Conservation (phyloP, 2,797 vertebrate genomes). For the Bryconaethiops microstoma region DNA sequence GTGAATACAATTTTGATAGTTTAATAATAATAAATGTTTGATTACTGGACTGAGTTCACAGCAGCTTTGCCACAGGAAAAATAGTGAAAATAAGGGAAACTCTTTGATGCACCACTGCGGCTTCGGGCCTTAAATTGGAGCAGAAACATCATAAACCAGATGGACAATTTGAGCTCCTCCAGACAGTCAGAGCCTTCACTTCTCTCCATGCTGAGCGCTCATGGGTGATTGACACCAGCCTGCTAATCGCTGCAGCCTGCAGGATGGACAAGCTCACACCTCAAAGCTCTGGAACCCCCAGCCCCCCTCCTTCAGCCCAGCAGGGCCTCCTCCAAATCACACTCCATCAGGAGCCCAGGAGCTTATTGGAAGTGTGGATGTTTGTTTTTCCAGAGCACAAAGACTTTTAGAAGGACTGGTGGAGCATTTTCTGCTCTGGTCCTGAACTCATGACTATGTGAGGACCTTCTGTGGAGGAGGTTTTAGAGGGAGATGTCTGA, state of each 20-base stretch:
- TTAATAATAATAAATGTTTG: too few relatives aligned
- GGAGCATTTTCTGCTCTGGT: background rate
- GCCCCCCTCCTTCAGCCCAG: slow-evolving; percentile 10
- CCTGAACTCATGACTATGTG: background rate
- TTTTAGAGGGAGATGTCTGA: too few relatives aligned
- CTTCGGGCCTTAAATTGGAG: too few relatives aligned
- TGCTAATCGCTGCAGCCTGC: slow-evolving; percentile 65
- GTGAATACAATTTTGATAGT: too few relatives aligned
- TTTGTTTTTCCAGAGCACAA: slow-evolving; percentile 42
- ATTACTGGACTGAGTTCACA: too few relatives aligned
- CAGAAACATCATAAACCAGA: background rate
- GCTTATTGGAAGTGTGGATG: slow-evolving; percentile 44
- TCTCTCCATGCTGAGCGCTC: slow-evolving; percentile 51
- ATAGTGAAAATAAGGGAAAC: too few relatives aligned
- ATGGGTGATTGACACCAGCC: slow-evolving; percentile 70
- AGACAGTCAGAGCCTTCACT: slow-evolving; percentile 37
- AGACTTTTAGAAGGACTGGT: background rate
- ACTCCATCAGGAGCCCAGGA: background rate
- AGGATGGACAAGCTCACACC: slow-evolving; percentile 56
- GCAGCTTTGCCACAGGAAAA: too few relatives aligned
- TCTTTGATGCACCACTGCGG: too few relatives aligned
- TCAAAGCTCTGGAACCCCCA: slow-evolving; percentile 6
- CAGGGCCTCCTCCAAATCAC: slow-evolving; percentile 16
- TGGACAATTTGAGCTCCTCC: slow-evolving; percentile 1
- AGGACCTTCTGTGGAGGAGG: too few relatives aligned